Evolutionary conservation across 2,113 vertebrate species (phyloP).

Genomic region (Mobula birostris): DNA sequence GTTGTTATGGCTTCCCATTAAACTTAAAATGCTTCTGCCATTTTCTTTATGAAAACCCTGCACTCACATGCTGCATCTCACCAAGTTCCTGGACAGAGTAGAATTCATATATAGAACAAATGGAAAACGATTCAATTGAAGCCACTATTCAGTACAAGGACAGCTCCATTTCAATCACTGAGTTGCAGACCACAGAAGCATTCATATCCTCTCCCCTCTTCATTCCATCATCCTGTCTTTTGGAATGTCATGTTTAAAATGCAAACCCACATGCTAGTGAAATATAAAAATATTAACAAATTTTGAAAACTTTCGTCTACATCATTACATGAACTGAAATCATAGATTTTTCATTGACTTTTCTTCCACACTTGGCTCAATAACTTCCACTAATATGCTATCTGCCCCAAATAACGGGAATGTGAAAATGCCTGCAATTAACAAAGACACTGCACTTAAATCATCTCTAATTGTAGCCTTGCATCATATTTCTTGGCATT

Average conservation of each 20-base stretch:
- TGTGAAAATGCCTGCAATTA: neutral
- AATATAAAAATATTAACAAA: neutral
- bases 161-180: too few relatives aligned
- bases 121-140: too few relatives aligned
- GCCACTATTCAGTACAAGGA: too few relatives aligned
- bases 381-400: neutral
- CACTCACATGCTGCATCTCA: too few relatives aligned
- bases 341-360: neutral
- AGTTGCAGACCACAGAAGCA: too few relatives aligned
- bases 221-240: neutral
- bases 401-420: neutral
- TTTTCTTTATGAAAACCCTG: too few relatives aligned
- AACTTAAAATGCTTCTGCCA: too few relatives aligned
- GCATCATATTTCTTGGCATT: neutral
- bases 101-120: too few relatives aligned
- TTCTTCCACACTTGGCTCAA: neutral
- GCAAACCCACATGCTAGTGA: neutral
- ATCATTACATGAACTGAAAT: conserved; percentile 16
- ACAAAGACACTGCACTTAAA: neutral
- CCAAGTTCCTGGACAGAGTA: too few relatives aligned
- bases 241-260: neutral
- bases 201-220: neutral
- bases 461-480: neutral
- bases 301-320: neutral
- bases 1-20: too few relatives aligned